These are phyloP conservation scores for Peribatodes rhomboidaria DNA, from an alignment of 2,888 invertebrate genomes.

Conservation along the genomic window DNA sequence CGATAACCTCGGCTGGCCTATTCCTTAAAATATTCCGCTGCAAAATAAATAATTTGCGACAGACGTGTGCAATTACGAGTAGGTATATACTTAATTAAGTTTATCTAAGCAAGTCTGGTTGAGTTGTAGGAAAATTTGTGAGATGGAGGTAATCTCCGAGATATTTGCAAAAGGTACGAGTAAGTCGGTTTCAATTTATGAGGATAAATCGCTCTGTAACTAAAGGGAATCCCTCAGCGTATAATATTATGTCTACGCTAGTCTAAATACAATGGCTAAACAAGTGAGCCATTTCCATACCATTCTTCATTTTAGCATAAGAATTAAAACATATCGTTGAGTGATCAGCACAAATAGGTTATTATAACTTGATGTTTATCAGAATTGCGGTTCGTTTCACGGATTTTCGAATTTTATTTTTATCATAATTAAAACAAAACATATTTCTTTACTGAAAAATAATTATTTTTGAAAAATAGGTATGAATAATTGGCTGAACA, in stretches of 20 bases:
- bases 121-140: slow-evolving; percentile 4
- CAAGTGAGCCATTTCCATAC: no score
- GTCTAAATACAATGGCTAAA: neutral
- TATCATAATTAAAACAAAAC: no score
- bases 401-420: no score
- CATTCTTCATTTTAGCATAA: neutral
- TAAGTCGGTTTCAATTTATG: neutral
- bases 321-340: no score
- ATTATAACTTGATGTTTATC: no score
- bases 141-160: neutral
- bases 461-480: no score
- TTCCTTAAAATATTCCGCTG: slow-evolving; percentile 40
- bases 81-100: neutral
- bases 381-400: no score
- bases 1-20: slow-evolving; percentile 41
- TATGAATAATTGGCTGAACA: no score
- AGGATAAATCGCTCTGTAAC: slow-evolving; percentile 1
- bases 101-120: neutral
- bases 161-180: neutral
- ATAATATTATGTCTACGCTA: neutral
- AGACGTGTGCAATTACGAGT: slow-evolving; percentile 8
- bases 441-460: no score
- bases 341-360: no score
- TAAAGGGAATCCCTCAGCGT: neutral
- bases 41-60: slow-evolving; percentile 7